Percentiles rank a stretch among this genome's conserved stretches.
phyloP scores from a whole-genome alignment of 2,888 invertebrate species.

The Corbicula japonica region DNA sequence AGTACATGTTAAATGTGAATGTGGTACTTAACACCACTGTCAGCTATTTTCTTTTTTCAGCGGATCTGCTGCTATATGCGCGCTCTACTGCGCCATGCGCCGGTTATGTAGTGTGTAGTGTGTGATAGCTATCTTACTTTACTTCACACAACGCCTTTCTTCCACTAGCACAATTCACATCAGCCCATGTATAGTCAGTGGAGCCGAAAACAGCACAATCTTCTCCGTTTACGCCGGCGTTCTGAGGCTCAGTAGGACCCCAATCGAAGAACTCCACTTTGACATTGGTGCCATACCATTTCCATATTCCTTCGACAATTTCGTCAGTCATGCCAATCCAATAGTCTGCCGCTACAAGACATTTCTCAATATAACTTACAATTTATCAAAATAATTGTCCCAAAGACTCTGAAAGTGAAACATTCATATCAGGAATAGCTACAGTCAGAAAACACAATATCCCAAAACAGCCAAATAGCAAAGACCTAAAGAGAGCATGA shows the following conservation, averaged over 20 bases:
- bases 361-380: background rate
- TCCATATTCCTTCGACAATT: background rate
- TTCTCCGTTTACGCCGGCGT: background rate
- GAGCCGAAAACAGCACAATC: slow-evolving; percentile 9
- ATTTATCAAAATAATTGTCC: too few relatives aligned
- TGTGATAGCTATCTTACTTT: background rate
- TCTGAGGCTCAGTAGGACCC: slow-evolving; percentile 11
- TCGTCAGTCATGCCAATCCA: slow-evolving; percentile 16
- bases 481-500: too few relatives aligned
- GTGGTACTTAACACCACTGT: too few relatives aligned
- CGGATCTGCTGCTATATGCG: too few relatives aligned
- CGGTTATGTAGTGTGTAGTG: too few relatives aligned
- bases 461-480: too few relatives aligned
- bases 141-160: slow-evolving; percentile 6
- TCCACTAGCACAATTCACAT: background rate
- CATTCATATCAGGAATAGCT: too few relatives aligned
- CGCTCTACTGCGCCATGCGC: too few relatives aligned
- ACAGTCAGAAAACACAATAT: too few relatives aligned
- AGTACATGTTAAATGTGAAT: too few relatives aligned
- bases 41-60: too few relatives aligned
- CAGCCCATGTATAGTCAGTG: slow-evolving; percentile 10
- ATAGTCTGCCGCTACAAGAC: slow-evolving; percentile 7
- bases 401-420: too few relatives aligned
- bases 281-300: background rate
- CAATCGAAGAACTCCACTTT: slow-evolving; percentile 2